A percentile compares a stretch with the other conserved stretches of the same genome.
These are phyloP conservation scores for Sphyrna mokarran DNA, from an alignment of 2,113 vertebrate genomes.

Conservation along the genomic window DNA sequence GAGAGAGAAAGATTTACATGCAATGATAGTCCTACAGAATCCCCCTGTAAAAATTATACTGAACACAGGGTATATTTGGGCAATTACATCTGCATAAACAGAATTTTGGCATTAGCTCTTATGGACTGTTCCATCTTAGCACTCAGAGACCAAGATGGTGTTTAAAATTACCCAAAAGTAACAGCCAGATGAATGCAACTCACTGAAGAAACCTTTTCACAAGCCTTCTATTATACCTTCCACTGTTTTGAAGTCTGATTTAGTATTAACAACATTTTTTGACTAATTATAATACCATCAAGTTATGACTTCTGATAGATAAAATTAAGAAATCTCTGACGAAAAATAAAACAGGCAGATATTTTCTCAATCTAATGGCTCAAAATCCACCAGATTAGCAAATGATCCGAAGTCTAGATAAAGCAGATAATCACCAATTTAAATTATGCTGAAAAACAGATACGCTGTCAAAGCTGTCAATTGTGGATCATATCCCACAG, in stretches of 20 bases:
- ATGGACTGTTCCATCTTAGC: background rate
- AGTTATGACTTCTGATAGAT: background rate
- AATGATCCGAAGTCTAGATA: background rate
- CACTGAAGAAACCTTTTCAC: background rate
- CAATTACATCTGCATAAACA: too few relatives aligned
- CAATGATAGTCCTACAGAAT: background rate
- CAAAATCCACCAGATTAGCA: background rate
- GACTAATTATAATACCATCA: background rate
- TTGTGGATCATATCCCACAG: too few relatives aligned
- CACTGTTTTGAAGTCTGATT: background rate
- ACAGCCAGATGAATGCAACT: background rate
- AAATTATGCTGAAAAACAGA: background rate
- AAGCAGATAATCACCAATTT: background rate
- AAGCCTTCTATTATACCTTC: background rate
- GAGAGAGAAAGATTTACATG: background rate
- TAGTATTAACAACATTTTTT: background rate
- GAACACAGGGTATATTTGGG: background rate
- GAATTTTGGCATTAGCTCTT: background rate
- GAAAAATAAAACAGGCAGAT: background rate
- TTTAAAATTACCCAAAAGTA: background rate
- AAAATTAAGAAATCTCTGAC: background rate
- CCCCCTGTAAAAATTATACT: background rate
- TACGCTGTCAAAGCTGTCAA: too few relatives aligned
- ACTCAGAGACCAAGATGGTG: background rate
- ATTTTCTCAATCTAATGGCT: background rate